Evolutionary conservation across 2,113 vertebrate species (phyloP).

Genomic region (Piprites chloris): DNA sequence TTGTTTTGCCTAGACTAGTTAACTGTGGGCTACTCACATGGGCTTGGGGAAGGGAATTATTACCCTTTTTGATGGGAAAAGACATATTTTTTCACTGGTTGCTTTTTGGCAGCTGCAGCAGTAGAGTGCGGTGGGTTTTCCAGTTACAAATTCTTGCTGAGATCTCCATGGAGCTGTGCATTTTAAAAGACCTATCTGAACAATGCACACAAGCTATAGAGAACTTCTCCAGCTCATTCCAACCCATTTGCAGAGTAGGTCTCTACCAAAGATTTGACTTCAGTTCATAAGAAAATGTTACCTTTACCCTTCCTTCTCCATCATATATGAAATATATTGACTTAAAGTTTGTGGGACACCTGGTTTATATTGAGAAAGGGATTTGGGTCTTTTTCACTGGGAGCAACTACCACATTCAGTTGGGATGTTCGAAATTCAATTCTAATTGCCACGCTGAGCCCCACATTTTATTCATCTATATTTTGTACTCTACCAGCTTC

Average conservation of each 20-base stretch:
- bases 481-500: neutral
- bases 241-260: neutral
- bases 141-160: neutral
- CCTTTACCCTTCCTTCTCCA: neutral
- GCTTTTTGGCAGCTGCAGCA: neutral
- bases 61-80: neutral
- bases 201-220: neutral
- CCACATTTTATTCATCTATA: fast-evolving
- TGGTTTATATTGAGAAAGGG: neutral
- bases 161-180: neutral
- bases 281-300: fast-evolving
- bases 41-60: neutral
- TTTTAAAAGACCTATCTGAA: neutral
- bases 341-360: neutral
- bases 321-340: fast-evolving
- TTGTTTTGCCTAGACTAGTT: constrained; percentile 4
- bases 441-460: neutral
- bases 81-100: neutral
- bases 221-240: neutral
- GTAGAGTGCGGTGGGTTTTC: neutral
- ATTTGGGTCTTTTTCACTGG: neutral
- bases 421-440: neutral
- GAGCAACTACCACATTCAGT: neutral
- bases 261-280: neutral
- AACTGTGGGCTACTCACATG: neutral